Percentiles rank a stretch among this genome's conserved stretches.
phyloP scores from a whole-genome alignment of 2,888 invertebrate species.

The Campoletis raptor region DNA sequence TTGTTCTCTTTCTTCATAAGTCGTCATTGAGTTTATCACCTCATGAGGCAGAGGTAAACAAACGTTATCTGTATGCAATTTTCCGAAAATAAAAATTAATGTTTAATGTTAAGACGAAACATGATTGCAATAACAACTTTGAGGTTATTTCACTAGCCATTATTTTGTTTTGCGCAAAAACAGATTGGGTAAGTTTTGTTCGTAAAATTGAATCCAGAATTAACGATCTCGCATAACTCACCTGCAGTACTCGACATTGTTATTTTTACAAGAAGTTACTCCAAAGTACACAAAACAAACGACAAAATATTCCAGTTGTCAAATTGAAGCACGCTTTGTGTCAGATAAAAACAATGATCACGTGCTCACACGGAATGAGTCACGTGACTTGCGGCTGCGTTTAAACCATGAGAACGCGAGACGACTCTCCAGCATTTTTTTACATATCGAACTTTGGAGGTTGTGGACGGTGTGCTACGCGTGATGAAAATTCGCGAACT shows the following conservation, averaged over 20 bases:
- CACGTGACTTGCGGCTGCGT: neutral
- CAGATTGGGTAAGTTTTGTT: neutral
- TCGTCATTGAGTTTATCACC: slow-evolving; percentile 75
- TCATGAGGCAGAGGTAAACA: slow-evolving; percentile 76
- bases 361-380: neutral
- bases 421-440: neutral
- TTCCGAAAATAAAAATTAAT: neutral
- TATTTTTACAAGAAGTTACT: neutral
- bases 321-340: slow-evolving; percentile 16
- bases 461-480: neutral
- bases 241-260: slow-evolving; percentile 52
- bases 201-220: neutral
- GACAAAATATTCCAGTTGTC: slow-evolving; percentile 6
- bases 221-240: slow-evolving; percentile 12
- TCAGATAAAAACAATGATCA: slow-evolving; percentile 19
- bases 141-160: neutral
- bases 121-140: neutral
- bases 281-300: neutral
- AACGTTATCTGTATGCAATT: slow-evolving; percentile 74
- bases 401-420: neutral
- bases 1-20: slow-evolving; percentile 77
- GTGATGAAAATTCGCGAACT: slow-evolving; percentile 21
- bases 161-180: neutral
- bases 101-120: neutral
- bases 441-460: neutral